Base-by-base conservation (phyloP, 2,888 invertebrate species). In the Altica lythri region DNA sequence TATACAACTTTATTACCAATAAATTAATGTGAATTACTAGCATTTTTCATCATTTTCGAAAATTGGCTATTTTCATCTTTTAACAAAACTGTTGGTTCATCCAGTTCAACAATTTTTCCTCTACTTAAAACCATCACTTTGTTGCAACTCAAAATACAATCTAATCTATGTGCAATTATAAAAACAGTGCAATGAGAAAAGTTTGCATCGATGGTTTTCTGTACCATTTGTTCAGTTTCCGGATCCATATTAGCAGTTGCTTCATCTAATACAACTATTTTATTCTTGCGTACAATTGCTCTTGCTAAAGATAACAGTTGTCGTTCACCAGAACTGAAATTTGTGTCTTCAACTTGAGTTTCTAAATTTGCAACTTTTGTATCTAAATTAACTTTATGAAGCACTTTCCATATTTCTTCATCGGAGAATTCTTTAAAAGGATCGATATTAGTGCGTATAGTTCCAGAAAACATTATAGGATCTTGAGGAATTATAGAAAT, bases 31-130 rank as follows among this genome's bases (percentile, higher is more conserved):
- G n/a, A n/a, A n/a, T n/a, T n/a, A n/a, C 37, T 37, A 27, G 46
- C 32, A 10, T 52, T 38, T 38, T 86, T 81, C 1, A 89, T 86
- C 64, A 90, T 75, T 5, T 80, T 73, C 60, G 83, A 83, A 68
- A 90, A 83, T 48, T 81, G 79, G 1, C 87, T 85, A 1, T 76
- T 77, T 60, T 78, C 74, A 65, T 82, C 80, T 18, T 82, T 78
- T 35, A 90, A 68, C 43, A 90, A 71, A 61, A 81, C 78, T 68
- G 82, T 83, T 0, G 95, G 92, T 65, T 87, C 85, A 3, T 88
- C 92, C 29, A 87, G 84, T 73, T 95, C 93, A 1, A 83, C 82
- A 70, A 86, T 81, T 30, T 60, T 83, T 0, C 92, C 92, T 18
- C 86, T 85, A 69, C 90, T 88, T 82, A 93, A 83, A 8, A 92